A percentile compares a stretch with the other conserved stretches of the same genome.
phyloP scores from a whole-genome alignment of 2,113 vertebrate genomes.

The Pterocles gutturalis region DNA sequence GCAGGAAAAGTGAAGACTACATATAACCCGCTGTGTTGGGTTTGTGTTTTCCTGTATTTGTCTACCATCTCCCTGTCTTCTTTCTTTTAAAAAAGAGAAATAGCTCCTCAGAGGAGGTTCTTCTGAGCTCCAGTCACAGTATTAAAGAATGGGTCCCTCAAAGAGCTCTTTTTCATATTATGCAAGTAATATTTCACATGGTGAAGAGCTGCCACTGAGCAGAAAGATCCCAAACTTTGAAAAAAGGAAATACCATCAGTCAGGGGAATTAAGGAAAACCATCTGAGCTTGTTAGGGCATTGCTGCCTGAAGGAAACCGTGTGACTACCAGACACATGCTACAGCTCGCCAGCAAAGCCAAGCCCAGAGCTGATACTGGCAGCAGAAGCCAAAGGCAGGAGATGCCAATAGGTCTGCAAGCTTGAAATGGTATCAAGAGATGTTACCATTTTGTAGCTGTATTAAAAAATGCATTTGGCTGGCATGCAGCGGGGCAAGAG shows the following conservation, averaged over 20 bases:
- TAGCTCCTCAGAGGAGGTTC: not conserved
- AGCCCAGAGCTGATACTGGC: not conserved
- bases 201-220: not conserved
- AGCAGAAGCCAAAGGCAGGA: not conserved
- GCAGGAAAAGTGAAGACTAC: not conserved
- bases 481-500: not conserved
- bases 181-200: not conserved
- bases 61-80: not conserved
- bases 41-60: not conserved
- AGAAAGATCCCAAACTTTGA: not conserved
- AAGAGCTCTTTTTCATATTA: not conserved
- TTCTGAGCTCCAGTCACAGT: not conserved
- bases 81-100: not conserved
- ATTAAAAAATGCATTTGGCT: not conserved
- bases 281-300: not conserved
- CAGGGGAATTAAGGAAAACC: not conserved
- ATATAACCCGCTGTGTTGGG: not conserved
- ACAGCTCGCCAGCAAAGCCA: not conserved
- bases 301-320: not conserved
- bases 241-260: not conserved
- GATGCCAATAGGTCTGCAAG: not conserved
- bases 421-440: not conserved
- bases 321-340: accelerated
- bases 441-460: not conserved
- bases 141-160: not conserved